Base-by-base conservation (phyloP, 2,888 invertebrate species). In the Lasius fuliginosus region DNA sequence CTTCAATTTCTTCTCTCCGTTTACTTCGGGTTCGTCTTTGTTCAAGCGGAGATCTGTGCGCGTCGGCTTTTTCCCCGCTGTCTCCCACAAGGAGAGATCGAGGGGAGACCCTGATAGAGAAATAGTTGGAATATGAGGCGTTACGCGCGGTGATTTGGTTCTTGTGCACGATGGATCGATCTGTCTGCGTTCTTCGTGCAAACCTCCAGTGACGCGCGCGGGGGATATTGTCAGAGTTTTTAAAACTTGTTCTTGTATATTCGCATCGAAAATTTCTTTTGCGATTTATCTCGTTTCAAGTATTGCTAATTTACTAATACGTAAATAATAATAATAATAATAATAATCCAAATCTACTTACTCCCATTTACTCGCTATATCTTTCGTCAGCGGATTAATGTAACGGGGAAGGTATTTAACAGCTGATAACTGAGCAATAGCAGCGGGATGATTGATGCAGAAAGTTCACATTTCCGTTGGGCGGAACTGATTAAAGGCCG, bases 41-140 rank as follows among this genome's bases (percentile, higher is more conserved):
- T 87, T 85, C 71, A 36, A 71, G 49, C 65, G 23, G 71, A 74
- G 76, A 81, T 86, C 85, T 84, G 74, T 83, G 79, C 87, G 83
- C 85, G 85, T 82, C 73, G 85, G 84, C 86, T 89, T 85, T 86
- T 85, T 86, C 87, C 84, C 67, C 77, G 56, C 42, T 82, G 76
- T 86, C 58, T 86, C 76, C 75, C 82, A 42, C 67, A 75, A 74
- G 81, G 76, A 64, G 76, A 64, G 74, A 40, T 42, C 49, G 42
- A 84, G 83, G 84, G 77, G 64, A 85, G 67, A 64, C 68, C 53
- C 85, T 81, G 88, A 91, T 91, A 88, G 88, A 89, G 89, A 90
- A 91, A 90, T 90, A 89, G 90, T 90, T 90, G 87, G 88, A 90
- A 92, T 90, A 88, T 88, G 87, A 86, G 82, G 87, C 87, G 90